Evolutionary conservation across 2,888 invertebrate genomes (phyloP), one percentile per base, ranked within the genome.

Genomic region (Spilarctia lutea): DNA sequence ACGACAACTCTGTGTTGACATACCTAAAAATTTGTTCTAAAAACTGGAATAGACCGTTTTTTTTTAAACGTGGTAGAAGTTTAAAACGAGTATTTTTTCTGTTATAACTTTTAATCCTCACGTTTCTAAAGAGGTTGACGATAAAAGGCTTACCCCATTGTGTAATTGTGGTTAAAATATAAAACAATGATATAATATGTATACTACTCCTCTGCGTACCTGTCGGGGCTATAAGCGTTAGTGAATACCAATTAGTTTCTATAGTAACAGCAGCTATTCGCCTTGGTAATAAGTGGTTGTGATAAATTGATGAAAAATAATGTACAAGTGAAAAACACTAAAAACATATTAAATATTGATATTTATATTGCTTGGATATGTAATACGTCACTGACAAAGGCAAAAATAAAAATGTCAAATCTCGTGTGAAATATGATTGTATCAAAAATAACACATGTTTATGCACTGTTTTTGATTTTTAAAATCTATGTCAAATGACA

Each of bases 231-330:
- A 2, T 45, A 45, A 3, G 45, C 16, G 16, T 45, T 2, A 45
- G 13, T 45, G 45, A 11, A 11, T 1, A 67, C n/a, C n/a, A n/a
- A n/a, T n/a, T n/a, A 63, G 27, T 39, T 39, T 73, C 3, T 72
- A 68, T 65, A 63, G 11, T 45, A 72, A 76, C 67, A n/a, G n/a
- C n/a, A n/a, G n/a, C n/a, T n/a, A 74, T 74, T 67, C 16, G 27
- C 48, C 35, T 33, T 75, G 65, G 42, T 73, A 78, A 76, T 18
- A 71, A 56, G 65, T 56, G 48, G 56, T 56, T 45, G 68, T 72
- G 45, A 24, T 24, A 63, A 66, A 27, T 45, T 39, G 60, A 39
- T 68, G 60, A 67, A 68, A 24, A 72, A 71, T 18, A 73, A 68
- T 68, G 45, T 45, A 39, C 30, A 60, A 33, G 30, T 68, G 20